Conservation (phyloP, 2,113 vertebrate species). For the Aptenodytes patagonicus region DNA sequence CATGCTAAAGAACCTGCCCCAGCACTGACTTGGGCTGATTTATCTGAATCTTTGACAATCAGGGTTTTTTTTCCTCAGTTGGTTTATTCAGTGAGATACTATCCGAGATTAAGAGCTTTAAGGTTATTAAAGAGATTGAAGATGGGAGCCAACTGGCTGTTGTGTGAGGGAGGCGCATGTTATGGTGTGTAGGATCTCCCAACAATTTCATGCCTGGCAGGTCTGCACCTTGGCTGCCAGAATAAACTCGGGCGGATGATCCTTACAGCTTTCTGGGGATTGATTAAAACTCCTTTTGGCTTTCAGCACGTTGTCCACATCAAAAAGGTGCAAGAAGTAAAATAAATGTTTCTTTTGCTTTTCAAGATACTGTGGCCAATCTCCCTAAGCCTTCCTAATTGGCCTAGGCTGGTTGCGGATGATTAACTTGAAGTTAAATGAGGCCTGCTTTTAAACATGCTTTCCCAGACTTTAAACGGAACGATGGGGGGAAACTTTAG, state of each 20-base stretch:
- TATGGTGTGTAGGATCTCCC: slow-evolving; percentile 22
- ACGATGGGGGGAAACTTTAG: slow-evolving; percentile 56
- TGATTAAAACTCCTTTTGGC: slow-evolving; percentile 55
- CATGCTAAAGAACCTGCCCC: slow-evolving; percentile 77
- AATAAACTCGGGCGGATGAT: slow-evolving; percentile 3
- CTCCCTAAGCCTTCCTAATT: slow-evolving; percentile 46
- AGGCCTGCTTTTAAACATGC: slow-evolving; percentile 74
- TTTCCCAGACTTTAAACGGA: slow-evolving; percentile 72
- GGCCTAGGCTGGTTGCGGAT: slow-evolving; percentile 45
- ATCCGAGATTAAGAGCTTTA: slow-evolving; percentile 60
- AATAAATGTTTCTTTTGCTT: slow-evolving; percentile 64
- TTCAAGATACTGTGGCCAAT: slow-evolving; percentile 26
- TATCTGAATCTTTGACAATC: slow-evolving; percentile 54
- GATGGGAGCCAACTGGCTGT: slow-evolving; percentile 33
- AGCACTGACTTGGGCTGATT: slow-evolving; percentile 57
- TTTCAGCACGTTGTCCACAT: slow-evolving; percentile 67
- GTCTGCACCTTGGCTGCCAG: slow-evolving; percentile 30
- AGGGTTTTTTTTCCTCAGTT: background rate
- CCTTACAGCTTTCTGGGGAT: slow-evolving; percentile 22
- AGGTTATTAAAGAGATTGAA: slow-evolving; percentile 29
- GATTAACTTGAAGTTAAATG: slow-evolving; percentile 82
- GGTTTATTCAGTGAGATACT: slow-evolving; percentile 46
- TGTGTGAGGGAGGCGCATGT: background rate
- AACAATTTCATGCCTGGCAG: slow-evolving; percentile 48
- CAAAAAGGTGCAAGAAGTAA: slow-evolving; percentile 68